phyloP scores from a whole-genome alignment of 2,888 invertebrate genomes.

The Camptogramma bilineatum region DNA sequence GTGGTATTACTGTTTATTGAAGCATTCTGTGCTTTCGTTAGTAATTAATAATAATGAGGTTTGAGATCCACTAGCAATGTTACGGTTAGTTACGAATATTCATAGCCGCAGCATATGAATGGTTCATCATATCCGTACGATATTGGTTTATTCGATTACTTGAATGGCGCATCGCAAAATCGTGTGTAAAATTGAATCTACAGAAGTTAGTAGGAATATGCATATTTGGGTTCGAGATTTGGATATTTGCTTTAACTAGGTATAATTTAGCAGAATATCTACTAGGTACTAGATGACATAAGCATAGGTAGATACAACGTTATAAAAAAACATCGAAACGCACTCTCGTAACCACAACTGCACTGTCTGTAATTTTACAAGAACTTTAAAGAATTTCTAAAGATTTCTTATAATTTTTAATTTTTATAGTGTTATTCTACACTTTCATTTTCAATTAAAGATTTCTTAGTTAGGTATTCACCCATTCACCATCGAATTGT shows the following conservation, averaged over 20 bases:
- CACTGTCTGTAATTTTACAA: too few relatives aligned
- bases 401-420: too few relatives aligned
- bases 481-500: too few relatives aligned
- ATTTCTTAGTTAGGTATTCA: too few relatives aligned
- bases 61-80: constrained; percentile 25
- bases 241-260: neutral
- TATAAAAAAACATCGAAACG: too few relatives aligned
- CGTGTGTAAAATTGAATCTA: constrained; percentile 1
- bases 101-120: constrained; percentile 15
- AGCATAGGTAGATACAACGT: too few relatives aligned
- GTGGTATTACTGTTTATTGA: constrained; percentile 10
- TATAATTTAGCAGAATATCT: too few relatives aligned
- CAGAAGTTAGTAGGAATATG: neutral
- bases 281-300: too few relatives aligned
- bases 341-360: too few relatives aligned
- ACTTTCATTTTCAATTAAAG: too few relatives aligned
- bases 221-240: neutral
- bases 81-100: constrained; percentile 24
- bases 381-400: too few relatives aligned
- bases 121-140: constrained; percentile 18
- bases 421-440: too few relatives aligned
- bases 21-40: constrained; percentile 11
- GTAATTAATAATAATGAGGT: constrained; percentile 33
- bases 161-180: neutral
- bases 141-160: constrained; percentile 13